These are phyloP conservation scores for Denticeps clupeoides DNA, from an alignment of 2,797 vertebrate species.

Conservation along the genomic window DNA sequence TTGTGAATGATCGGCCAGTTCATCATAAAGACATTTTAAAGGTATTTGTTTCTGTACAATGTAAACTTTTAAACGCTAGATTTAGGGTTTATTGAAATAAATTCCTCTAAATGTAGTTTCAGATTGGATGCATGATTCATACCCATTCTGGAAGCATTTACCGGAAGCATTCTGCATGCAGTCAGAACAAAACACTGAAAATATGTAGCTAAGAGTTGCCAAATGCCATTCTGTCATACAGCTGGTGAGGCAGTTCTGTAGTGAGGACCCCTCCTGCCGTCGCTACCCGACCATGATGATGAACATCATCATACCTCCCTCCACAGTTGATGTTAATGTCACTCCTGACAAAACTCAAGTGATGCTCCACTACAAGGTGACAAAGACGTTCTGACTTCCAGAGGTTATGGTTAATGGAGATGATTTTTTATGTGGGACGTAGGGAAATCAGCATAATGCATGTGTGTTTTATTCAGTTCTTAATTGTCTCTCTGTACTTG, in stretches of 20 bases:
- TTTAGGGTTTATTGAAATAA: too few species aligned
- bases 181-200: too few species aligned
- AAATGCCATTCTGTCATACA: constrained; percentile 39
- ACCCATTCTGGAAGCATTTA: too few species aligned
- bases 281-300: constrained; percentile 76
- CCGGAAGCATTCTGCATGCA: too few species aligned
- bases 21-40: constrained; percentile 85
- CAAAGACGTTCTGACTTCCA: too few species aligned
- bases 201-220: background rate
- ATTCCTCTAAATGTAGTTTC: too few species aligned
- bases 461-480: too few species aligned
- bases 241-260: constrained; percentile 73
- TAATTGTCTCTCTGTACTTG: background rate
- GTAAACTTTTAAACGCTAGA: too few species aligned
- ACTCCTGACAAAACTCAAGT: constrained; percentile 92
- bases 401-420: too few species aligned
- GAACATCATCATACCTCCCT: constrained; percentile 67
- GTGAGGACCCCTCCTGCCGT: constrained; percentile 55
- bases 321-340: constrained; percentile 81
- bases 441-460: too few species aligned
- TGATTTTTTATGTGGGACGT: too few species aligned
- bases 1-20: constrained; percentile 79
- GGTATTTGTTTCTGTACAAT: constrained; percentile 59
- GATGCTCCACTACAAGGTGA: constrained; percentile 85
- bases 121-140: too few species aligned